Base-by-base conservation (phyloP, 2,113 vertebrate genomes). In the Eleginops maclovinus region DNA sequence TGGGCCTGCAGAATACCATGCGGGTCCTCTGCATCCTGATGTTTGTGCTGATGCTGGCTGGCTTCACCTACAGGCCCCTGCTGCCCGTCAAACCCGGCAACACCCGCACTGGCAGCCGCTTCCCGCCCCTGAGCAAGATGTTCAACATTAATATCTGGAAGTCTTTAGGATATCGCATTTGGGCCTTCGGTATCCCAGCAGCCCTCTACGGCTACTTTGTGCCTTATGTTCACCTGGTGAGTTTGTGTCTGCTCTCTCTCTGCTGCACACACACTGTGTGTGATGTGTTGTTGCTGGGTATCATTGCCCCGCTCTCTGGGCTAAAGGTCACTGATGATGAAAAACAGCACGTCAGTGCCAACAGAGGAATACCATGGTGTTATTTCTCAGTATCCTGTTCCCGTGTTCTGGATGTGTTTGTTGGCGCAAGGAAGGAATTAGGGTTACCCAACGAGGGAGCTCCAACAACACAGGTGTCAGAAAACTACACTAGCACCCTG, bases 201-300 rank as follows among this genome's bases (percentile, higher is more conserved):
- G 97, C 97, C 0, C 96, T 99, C 36, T 99, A 99, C 54, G 98
- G 98, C 69, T 99, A 99, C 87, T 99, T 97, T 75, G 98, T 99
- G 94, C 98, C 98, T 90, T 99, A 99, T 1, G 97, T 99, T 87
- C 98, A 99, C 83, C 93, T 99, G 96, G 98, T 98, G 87, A 97
- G 97, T 88, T 21, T 24, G 10, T 62, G 9, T 61, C 7, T 13
- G 9, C 3, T 47, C 51, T 59, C 41, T 17, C 22, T 10, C 7
- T 49, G 28, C 5, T 40, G 24, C 13, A 41, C 3, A 19, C 0
- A 12, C 1, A 24, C 16, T 1, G 11, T 43, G 12, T 49, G 2
- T 21, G 17, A n/a, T 26, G 14, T 68, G 46, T 24, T 28, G 28
- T 67, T 26, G 28, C 54, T 13, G 24, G 11, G 8, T 17, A 40